A percentile compares a stretch with the other conserved stretches of the same genome.
Evolutionary conservation across 2,113 vertebrate species (phyloP).

Genomic region (Bothrops jararaca): DNA sequence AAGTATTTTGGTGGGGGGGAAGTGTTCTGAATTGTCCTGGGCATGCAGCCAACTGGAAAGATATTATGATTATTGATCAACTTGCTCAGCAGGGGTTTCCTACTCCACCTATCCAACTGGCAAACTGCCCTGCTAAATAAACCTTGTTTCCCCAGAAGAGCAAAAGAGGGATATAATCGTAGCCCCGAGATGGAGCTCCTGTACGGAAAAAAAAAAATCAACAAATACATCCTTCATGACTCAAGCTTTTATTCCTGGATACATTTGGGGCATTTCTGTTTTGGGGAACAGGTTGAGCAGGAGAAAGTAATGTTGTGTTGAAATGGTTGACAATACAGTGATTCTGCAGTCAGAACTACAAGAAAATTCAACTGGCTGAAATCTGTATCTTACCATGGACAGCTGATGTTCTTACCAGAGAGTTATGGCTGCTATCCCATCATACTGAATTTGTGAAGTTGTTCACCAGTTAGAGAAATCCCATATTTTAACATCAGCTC

Average conservation of each 20-base stretch:
- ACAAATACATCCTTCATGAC: conserved; percentile 30
- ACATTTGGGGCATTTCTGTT: not conserved
- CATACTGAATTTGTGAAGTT: too few species aligned
- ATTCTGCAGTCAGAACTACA: not conserved
- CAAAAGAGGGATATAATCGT: conserved; percentile 39
- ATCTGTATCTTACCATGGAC: not conserved
- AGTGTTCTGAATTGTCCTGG: conserved; percentile 46
- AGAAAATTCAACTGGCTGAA: not conserved
- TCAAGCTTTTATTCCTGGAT: not conserved
- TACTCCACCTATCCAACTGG: conserved; percentile 50
- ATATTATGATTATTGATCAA: conserved; percentile 41
- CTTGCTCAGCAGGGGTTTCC: conserved; percentile 58
- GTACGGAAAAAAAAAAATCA: not conserved
- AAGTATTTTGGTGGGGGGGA: conserved; percentile 31
- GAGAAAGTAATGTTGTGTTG: not conserved
- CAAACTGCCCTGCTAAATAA: conserved; percentile 39
- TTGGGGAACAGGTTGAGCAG: not conserved
- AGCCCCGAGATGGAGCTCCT: not conserved
- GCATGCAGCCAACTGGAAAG: conserved; percentile 55
- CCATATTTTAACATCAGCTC: too few species aligned
- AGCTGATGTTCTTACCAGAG: too few species aligned
- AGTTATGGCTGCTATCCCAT: too few species aligned
- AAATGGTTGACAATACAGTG: not conserved
- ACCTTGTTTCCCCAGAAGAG: conserved; percentile 24
- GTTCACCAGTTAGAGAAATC: too few species aligned